Conservation (phyloP, 2,113 vertebrate species). For the Protomyctophum bolini region DNA sequence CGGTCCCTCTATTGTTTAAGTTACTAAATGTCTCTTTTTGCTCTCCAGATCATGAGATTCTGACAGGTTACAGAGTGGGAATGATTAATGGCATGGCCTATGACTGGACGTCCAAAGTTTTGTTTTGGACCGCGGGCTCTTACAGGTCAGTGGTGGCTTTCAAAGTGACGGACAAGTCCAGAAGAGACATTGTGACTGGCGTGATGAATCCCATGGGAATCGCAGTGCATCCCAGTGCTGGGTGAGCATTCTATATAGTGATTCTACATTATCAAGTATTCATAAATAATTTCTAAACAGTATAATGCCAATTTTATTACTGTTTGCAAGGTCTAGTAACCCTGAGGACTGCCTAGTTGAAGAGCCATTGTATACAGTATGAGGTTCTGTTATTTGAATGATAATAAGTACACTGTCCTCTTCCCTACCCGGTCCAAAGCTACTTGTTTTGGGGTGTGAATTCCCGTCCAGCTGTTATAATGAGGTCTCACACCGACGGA, state of each 20-base stretch:
- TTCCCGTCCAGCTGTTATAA: conserved; percentile 74
- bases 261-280: no score
- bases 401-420: not conserved
- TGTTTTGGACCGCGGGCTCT: conserved; percentile 72
- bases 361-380: no score
- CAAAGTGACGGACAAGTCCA: conserved; percentile 69
- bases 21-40: not conserved
- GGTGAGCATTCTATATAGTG: conserved; percentile 59
- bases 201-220: conserved; percentile 69
- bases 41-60: conserved; percentile 65
- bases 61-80: conserved; percentile 69
- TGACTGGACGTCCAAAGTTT: conserved; percentile 77
- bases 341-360: no score
- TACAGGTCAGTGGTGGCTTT: conserved; percentile 65
- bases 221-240: conserved; percentile 70
- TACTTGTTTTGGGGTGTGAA: conserved; percentile 77
- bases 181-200: conserved; percentile 64
- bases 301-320: no score
- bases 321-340: no score
- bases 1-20: not conserved
- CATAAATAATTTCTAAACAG: no score
- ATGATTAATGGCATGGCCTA: conserved; percentile 71
- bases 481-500: conserved; percentile 67
- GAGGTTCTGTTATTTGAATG: no score
- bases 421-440: conserved; percentile 32